Evolutionary conservation across 1,140 invertebrate species (phyloP).

Genomic region (Ridgeia piscesae): DNA sequence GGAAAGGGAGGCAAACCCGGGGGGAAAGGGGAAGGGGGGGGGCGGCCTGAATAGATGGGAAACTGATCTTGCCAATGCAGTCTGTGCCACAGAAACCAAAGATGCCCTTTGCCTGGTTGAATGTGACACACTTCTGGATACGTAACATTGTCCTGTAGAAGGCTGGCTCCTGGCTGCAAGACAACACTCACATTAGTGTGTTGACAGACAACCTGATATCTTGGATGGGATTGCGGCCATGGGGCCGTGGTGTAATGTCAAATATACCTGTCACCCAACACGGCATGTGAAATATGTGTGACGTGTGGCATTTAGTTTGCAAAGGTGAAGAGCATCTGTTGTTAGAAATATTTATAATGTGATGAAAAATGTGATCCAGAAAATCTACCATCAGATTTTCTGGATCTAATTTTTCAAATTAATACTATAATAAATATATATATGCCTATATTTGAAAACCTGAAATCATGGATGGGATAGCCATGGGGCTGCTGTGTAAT

Average conservation of each 20-base stretch:
- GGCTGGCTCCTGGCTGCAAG: conserved; percentile 69
- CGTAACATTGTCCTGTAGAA: conserved; percentile 92
- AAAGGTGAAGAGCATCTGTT: neutral
- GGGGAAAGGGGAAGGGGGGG: conserved; percentile 94
- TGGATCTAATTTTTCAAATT: too few species aligned
- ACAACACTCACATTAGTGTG: conserved; percentile 12
- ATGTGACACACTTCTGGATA: conserved; percentile 91
- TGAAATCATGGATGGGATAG: too few species aligned
- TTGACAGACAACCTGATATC: neutral
- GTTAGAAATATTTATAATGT: neutral
- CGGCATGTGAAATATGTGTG: neutral
- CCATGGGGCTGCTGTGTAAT: too few species aligned
- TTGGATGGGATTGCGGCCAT: neutral
- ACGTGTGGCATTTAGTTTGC: neutral
- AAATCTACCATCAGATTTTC: neutral
- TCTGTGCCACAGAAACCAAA: conserved; percentile 96
- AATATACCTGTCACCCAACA: neutral
- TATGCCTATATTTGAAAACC: too few species aligned
- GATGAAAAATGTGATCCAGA: neutral
- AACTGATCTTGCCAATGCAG: conserved; percentile 94
- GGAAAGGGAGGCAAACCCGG: too few species aligned
- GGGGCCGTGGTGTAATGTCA: neutral
- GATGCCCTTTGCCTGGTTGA: conserved; percentile 89
- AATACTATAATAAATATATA: too few species aligned
- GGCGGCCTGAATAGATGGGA: conserved; percentile 94